Evolutionary conservation across 2,888 invertebrate genomes (phyloP), one percentile per base, ranked within the genome.

Genomic region (Drosophila rubida): DNA sequence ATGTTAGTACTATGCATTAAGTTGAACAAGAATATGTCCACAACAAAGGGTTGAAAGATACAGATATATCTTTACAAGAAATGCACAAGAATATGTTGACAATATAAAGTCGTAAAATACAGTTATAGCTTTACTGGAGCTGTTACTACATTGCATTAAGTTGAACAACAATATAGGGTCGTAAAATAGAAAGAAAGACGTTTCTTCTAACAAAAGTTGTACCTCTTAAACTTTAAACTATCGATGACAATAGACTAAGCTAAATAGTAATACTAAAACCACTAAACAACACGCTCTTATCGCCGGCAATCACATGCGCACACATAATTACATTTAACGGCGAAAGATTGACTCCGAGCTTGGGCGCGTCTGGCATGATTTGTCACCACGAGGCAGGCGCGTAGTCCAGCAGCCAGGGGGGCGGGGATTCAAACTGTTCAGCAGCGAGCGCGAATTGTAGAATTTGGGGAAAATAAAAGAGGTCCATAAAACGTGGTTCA

Each of bases 401-500:
- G 2, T 23, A 14, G 42, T 41, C 7, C 13, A 13, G 37, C 13
- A 11, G 4, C 7, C 13, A 9, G 37, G 11, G n/a, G n/a, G n/a
- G n/a, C n/a, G n/a, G n/a, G 35, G 4, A 50, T 14, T 3, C 7
- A 9, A 30, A 13, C 30, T 11, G 7, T 42, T 30, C 16, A 63
- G 57, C 14, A 23, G 30, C 22, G 13, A n/a, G 22, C 27, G 61
- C 64, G 69, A 55, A 8, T 57, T n/a, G n/a, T n/a, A n/a, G 48
- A 61, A n/a, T 32, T 32, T 11, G 69, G 30, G 32, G 50, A 69
- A 61, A 62, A 64, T 67, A 63, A 63, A 61, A 62, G 61, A 51
- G 35, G 19, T 48, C 23, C 69, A 78, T 85, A 75, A 82, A 85
- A 78, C 62, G 62, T 46, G 66, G 75, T 44, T 49, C 60, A 68